These are phyloP conservation scores for Ligdia adustata DNA, from an alignment of 2,888 invertebrate genomes.

Conservation along the genomic window DNA sequence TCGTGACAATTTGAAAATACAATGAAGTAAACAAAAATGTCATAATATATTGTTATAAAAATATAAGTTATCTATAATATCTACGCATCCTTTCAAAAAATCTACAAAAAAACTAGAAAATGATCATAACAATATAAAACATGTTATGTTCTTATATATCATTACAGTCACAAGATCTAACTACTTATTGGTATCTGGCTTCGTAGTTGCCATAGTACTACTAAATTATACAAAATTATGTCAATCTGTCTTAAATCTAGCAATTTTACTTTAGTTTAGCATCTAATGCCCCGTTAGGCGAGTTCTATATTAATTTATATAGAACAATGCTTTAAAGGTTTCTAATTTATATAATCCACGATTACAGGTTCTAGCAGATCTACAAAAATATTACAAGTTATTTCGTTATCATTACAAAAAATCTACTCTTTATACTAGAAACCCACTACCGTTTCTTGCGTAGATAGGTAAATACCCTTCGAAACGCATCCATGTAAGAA, in stretches of 20 bases:
- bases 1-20: not conserved
- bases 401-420: conserved; percentile 66
- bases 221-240: conserved; percentile 59
- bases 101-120: conserved; percentile 59
- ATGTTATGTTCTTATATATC: conserved; percentile 55
- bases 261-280: conserved; percentile 73
- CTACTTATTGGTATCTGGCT: conserved; percentile 63
- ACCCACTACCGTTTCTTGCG: conserved; percentile 73
- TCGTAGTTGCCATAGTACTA: conserved; percentile 64
- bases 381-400: conserved; percentile 69
- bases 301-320: conserved; percentile 68
- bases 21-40: not conserved
- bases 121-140: conserved; percentile 57
- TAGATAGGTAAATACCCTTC: conserved; percentile 71
- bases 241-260: conserved; percentile 60
- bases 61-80: conserved; percentile 35
- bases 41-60: conserved; percentile 9
- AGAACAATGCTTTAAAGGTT: conserved; percentile 70
- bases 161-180: conserved; percentile 63
- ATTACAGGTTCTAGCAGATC: conserved; percentile 80
- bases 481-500: conserved; percentile 69
- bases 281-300: conserved; percentile 82
- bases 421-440: conserved; percentile 71
- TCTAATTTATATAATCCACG: conserved; percentile 66
- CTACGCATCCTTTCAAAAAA: conserved; percentile 57